Percentiles rank a stretch among this genome's conserved stretches.
Conservation (phyloP, 2,888 invertebrate species). For the Isotomurus palustris region DNA sequence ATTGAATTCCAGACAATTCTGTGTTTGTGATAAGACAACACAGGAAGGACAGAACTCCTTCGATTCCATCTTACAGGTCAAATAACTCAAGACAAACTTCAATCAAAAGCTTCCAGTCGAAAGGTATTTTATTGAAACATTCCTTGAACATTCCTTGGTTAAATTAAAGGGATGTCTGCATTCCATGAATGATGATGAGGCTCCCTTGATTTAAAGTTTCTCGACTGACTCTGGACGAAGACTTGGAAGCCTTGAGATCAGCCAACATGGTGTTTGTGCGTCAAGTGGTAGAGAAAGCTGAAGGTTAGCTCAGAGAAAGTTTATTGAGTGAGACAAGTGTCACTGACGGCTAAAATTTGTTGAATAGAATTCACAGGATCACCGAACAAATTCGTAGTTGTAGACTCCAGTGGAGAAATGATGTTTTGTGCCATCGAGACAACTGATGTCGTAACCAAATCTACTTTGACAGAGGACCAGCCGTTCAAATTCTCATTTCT, state of each 20-base stretch:
- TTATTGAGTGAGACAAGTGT: too few species aligned
- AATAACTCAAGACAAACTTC: conserved; percentile 16
- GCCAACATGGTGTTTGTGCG: conserved; percentile 32
- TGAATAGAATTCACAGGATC: conserved; percentile 24
- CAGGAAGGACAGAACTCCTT: conserved; percentile 7
- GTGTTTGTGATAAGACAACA: conserved; percentile 32
- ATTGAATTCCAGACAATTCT: conserved; percentile 19
- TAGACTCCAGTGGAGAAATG: conserved; percentile 48
- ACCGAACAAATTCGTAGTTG: conserved; percentile 52
- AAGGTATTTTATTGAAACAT: conserved; percentile 16
- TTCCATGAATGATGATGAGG: background rate
- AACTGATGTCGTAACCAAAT: conserved; percentile 47
- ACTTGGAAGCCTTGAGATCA: conserved; percentile 20
- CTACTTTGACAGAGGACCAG: conserved; percentile 26
- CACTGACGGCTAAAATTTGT: too few species aligned
- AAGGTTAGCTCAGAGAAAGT: conserved; percentile 14
- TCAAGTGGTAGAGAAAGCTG: conserved; percentile 23
- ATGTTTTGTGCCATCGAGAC: conserved; percentile 49
- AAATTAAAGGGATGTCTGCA: background rate
- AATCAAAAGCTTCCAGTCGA: conserved; percentile 19
- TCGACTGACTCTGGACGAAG: conserved; percentile 24
- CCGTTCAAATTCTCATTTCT: conserved; percentile 33
- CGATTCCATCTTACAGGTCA: background rate
- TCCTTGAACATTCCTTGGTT: too few species aligned
- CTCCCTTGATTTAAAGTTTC: conserved; percentile 13